Percentiles rank a stretch among this genome's conserved stretches.
phyloP scores from a whole-genome alignment of 2,113 vertebrate species.

The Xiphophorus maculatus region DNA sequence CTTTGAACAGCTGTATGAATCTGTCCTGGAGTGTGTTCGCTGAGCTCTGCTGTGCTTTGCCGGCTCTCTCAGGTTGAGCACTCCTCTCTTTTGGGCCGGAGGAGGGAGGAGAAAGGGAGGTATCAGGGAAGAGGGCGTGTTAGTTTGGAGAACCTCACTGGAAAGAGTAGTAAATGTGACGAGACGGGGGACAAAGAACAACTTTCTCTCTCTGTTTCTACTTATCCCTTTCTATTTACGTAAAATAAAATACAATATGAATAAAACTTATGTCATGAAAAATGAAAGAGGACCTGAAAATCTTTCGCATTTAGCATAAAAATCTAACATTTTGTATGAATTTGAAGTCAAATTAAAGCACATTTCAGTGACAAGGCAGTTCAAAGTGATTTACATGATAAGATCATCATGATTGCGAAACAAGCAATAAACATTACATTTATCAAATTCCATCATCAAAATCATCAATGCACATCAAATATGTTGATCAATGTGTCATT shows the following conservation, averaged over 20 bases:
- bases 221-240: no score
- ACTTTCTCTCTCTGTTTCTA: no score
- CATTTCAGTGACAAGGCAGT: no score
- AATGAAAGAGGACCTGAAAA: neutral
- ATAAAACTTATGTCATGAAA: neutral
- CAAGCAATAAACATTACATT: no score
- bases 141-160: conserved; percentile 33
- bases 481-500: no score
- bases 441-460: no score
- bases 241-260: no score
- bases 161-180: conserved; percentile 51
- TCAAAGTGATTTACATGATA: no score
- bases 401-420: no score
- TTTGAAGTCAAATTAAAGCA: no score
- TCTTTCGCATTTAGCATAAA: neutral
- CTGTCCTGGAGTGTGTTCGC: neutral
- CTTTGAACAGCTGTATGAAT: conserved; percentile 47
- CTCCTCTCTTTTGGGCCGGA: conserved; percentile 57
- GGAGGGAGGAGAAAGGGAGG: conserved; percentile 68
- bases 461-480: no score
- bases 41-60: conserved; percentile 49
- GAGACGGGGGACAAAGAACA: neutral
- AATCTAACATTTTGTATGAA: neutral
- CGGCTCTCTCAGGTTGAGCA: conserved; percentile 69
- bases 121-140: conserved; percentile 45